Conservation (phyloP, 2,113 vertebrate genomes). For the Gadus macrocephalus region DNA sequence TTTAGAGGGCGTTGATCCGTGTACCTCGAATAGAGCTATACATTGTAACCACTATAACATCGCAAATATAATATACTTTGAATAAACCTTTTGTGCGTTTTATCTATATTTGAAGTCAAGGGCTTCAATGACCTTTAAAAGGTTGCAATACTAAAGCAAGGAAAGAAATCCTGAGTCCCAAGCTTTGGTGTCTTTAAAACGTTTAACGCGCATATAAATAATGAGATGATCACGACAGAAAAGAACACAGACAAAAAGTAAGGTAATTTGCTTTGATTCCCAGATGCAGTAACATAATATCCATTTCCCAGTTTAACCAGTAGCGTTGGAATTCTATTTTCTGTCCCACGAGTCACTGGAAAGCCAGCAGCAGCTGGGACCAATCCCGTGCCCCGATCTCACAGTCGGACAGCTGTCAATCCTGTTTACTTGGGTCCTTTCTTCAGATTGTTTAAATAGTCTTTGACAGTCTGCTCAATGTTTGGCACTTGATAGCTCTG, state of each 20-base stretch:
- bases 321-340: slow-evolving; percentile 9
- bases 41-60: slow-evolving; percentile 11
- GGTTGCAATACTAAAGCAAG: slow-evolving; percentile 20
- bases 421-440: slow-evolving; percentile 79
- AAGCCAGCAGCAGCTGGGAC: background rate
- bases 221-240: slow-evolving; percentile 1
- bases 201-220: too few species aligned
- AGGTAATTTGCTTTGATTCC: slow-evolving; percentile 27
- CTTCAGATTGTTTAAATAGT: slow-evolving; percentile 75
- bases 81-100: too few species aligned
- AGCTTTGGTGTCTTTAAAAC: too few species aligned
- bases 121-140: background rate
- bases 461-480: slow-evolving; percentile 84
- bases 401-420: slow-evolving; percentile 2
- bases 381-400: background rate
- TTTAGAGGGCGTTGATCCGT: too few species aligned
- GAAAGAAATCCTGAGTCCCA: too few species aligned
- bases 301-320: slow-evolving; percentile 7
- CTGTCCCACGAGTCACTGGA: background rate
- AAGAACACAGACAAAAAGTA: slow-evolving; percentile 12
- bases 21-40: background rate
- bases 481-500: slow-evolving; percentile 85
- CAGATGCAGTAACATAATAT: slow-evolving; percentile 21
- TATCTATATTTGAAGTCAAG: too few species aligned
- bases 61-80: background rate